Evolutionary conservation across 2,113 vertebrate species (phyloP).

Genomic region (Hippoglossus stenolepis): DNA sequence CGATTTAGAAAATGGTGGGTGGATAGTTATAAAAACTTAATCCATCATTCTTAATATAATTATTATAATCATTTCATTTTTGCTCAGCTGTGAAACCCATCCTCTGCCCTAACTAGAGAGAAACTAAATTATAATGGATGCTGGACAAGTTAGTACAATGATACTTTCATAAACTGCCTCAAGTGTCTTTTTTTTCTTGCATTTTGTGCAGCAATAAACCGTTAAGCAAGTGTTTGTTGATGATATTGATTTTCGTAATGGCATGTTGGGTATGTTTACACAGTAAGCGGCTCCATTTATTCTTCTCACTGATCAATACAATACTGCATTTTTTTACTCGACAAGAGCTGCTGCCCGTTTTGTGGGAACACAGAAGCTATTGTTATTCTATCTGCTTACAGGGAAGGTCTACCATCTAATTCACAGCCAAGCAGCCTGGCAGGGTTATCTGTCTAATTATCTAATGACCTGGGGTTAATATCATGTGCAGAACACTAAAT

Average conservation of each 20-base stretch:
- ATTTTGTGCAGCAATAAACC: neutral
- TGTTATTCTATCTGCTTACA: slow-evolving; percentile 4
- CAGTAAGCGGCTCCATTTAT: neutral
- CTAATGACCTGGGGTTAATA: neutral
- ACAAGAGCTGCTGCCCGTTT: neutral
- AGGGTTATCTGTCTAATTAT: neutral
- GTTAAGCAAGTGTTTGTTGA: too few relatives aligned
- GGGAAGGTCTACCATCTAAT: neutral
- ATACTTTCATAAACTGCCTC: neutral
- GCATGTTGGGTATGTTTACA: slow-evolving; percentile 13
- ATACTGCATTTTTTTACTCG: neutral
- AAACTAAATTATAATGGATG: neutral
- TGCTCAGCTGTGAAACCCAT: neutral
- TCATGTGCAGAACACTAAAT: neutral
- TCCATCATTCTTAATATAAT: neutral
- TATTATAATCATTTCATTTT: neutral
- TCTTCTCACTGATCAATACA: neutral
- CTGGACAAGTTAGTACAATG: neutral
- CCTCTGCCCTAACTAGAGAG: neutral
- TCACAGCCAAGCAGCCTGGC: neutral
- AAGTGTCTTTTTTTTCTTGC: neutral
- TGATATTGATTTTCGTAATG: slow-evolving; percentile 2
- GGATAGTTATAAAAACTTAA: too few relatives aligned
- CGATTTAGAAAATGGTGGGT: too few relatives aligned
- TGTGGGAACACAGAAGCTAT: neutral